These are phyloP conservation scores for Molossus alvarezi DNA, from an alignment of 2,797 vertebrate species.

Conservation along the genomic window DNA sequence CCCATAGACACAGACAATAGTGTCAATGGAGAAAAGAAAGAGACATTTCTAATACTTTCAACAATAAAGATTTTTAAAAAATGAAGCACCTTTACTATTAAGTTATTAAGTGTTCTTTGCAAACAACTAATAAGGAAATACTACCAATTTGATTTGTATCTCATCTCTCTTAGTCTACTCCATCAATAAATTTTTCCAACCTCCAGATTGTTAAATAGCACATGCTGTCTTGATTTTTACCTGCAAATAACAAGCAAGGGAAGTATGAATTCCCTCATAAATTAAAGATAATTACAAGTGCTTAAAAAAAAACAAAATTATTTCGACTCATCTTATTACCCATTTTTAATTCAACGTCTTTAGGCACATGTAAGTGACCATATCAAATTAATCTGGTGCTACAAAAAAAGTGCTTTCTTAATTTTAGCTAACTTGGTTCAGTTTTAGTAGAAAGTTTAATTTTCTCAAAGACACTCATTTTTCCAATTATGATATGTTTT, in stretches of 20 bases:
- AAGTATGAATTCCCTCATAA: slow-evolving; percentile 50
- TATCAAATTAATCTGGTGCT: slow-evolving; percentile 21
- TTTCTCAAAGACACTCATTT: not conserved
- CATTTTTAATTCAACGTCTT: slow-evolving; percentile 6
- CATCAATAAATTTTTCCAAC: slow-evolving; percentile 34
- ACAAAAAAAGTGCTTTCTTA: not conserved
- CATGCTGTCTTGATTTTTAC: slow-evolving; percentile 43
- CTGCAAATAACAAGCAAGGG: slow-evolving; percentile 66
- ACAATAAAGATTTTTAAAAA: too few relatives aligned
- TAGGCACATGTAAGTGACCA: not conserved
- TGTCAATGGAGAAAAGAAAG: too few relatives aligned
- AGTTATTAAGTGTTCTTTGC: not conserved
- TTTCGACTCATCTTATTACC: not conserved
- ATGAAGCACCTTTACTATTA: not conserved
- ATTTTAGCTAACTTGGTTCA: not conserved
- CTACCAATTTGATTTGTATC: not conserved
- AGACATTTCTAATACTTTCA: too few relatives aligned
- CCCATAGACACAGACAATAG: too few relatives aligned
- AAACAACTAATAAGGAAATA: not conserved
- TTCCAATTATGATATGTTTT: slow-evolving; percentile 13
- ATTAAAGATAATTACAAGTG: slow-evolving; percentile 20
- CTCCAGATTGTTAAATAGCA: slow-evolving; percentile 50
- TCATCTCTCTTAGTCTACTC: not conserved
- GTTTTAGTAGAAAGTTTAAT: not conserved
- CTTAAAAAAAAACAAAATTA: not conserved